Base-by-base conservation (phyloP, 2,888 invertebrate species). In the Mesoligia furuncula region DNA sequence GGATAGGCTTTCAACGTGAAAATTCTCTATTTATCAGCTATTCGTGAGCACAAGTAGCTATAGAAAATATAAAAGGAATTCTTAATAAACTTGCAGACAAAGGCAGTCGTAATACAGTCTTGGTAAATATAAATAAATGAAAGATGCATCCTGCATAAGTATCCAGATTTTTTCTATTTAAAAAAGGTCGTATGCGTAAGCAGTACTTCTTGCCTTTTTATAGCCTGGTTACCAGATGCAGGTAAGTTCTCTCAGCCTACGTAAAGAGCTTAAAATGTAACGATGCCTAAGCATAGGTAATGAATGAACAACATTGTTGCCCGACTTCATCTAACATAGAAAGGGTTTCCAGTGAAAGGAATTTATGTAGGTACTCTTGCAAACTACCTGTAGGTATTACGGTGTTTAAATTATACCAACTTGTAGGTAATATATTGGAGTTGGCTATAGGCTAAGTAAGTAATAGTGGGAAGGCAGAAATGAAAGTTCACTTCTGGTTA, bases 321-420 rank as follows among this genome's bases (percentile, higher is more conserved):
- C 74, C 59, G 69, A 74, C 75, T 87, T 86, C 85, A 84, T 86
- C 76, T 81, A 78, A 82, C 83, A 87, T 87, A 85, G 89, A 89
- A 88, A 85, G 87, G 90, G 87, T 89, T 88, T 89, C 85, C 79
- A 85, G 87, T 86, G 88, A 90, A 90, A 90, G 89, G 90, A 91
- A 91, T 91, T 92, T 91, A 92, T 91, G 90, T 84, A 80, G 81
- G 86, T 88, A 90, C 88, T 90, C 87, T 87, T 77, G 83, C 86
- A 85, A 87, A 86, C 75, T 73, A 79, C 79, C 68, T 75, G 68
- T 77, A n/a, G n/a, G n/a, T n/a, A 74, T 81, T 75, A 80, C 80
- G 73, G 85, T 72, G 80, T 67, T 86, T 82, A 88, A 88, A 80
- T 85, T 87, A 88, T 84, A 24, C 24, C 11, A 83, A 84, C 75